phyloP scores from a whole-genome alignment of 2,113 vertebrate species.

The Agapornis roseicollis region DNA sequence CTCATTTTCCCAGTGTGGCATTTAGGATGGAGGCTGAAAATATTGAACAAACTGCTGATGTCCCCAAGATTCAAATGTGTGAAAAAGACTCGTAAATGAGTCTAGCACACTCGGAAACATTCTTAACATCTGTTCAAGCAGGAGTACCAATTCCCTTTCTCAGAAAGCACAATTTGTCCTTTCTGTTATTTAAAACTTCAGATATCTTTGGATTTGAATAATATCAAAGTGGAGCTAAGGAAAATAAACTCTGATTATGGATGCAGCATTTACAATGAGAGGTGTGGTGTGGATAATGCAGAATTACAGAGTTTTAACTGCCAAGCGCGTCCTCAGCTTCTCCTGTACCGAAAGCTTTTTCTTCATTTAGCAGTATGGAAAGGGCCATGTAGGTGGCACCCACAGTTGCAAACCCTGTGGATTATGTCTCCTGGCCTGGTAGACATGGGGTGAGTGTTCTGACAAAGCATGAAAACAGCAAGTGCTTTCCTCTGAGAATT shows the following conservation, averaged over 20 bases:
- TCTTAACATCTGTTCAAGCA: slow-evolving; percentile 64
- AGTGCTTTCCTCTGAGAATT: not conserved
- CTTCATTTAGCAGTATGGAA: not conserved
- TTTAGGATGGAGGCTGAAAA: slow-evolving; percentile 59
- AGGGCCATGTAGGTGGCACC: not conserved
- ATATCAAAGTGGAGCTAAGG: not conserved
- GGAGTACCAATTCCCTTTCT: slow-evolving; percentile 42
- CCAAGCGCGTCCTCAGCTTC: not conserved
- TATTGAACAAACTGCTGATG: slow-evolving; percentile 62
- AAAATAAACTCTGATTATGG: not conserved
- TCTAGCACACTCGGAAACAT: slow-evolving; percentile 62
- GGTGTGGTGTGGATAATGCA: not conserved
- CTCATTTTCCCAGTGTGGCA: slow-evolving; percentile 47
- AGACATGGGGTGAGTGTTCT: not conserved
- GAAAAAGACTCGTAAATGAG: slow-evolving; percentile 65
- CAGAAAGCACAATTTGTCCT: slow-evolving; percentile 61
- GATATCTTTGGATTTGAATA: slow-evolving; percentile 35
- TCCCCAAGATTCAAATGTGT: slow-evolving; percentile 53
- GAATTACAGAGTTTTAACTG: not conserved
- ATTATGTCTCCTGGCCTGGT: not conserved
- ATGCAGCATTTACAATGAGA: not conserved
- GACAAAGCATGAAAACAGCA: not conserved
- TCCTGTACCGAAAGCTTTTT: not conserved
- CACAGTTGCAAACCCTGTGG: not conserved
- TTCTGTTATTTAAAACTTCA: slow-evolving; percentile 39